phyloP scores from a whole-genome alignment of 2,888 invertebrate species.

The Macrophya annulata region DNA sequence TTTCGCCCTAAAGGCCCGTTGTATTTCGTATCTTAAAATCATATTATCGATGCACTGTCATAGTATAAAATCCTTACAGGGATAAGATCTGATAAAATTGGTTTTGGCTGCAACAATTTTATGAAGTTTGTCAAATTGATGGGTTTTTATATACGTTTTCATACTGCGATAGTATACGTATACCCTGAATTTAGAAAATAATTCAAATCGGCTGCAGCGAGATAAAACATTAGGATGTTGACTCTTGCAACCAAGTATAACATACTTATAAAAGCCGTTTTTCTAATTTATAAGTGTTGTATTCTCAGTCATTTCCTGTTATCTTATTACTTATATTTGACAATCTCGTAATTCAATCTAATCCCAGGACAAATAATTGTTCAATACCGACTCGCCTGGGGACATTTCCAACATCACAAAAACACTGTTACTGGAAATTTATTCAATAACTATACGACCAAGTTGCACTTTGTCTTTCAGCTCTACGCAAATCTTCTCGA shows the following conservation, averaged over 20 bases:
- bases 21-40: neutral
- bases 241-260: neutral
- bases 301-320: neutral
- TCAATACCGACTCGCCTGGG: neutral
- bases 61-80: neutral
- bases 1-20: neutral
- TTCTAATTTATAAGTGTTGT: neutral
- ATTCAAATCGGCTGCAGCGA: neutral
- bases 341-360: neutral
- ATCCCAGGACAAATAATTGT: conserved; percentile 6
- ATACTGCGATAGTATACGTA: too few species aligned
- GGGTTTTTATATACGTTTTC: neutral
- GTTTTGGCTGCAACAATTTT: neutral
- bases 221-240: neutral
- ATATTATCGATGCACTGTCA: too few species aligned
- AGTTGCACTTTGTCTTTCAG: neutral
- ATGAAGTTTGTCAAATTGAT: neutral
- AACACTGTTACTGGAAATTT: neutral
- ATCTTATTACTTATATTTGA: conserved; percentile 5
- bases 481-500: neutral
- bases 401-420: neutral
- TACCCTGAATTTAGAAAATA: neutral
- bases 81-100: too few species aligned
- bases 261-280: neutral
- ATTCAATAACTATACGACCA: neutral